These are phyloP conservation scores for Pteropus rufus DNA, from an alignment of 2,797 vertebrate genomes.

Conservation along the genomic window DNA sequence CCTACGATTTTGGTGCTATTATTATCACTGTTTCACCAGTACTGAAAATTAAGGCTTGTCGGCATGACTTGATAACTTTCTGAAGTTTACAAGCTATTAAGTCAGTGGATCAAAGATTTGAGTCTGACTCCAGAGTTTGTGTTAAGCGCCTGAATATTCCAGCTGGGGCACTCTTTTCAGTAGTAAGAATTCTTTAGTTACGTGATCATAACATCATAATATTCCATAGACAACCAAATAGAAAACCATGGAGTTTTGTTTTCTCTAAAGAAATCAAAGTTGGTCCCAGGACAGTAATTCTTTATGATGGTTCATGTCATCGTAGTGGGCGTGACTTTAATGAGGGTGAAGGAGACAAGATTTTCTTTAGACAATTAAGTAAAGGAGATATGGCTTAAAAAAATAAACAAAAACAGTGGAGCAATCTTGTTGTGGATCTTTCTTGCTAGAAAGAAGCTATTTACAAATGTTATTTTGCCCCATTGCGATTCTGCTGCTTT, in stretches of 20 bases:
- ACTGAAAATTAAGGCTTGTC: not conserved
- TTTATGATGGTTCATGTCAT: not conserved
- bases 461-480: not conserved
- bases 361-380: not conserved
- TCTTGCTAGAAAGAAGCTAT: not conserved
- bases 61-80: not conserved
- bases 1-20: not conserved
- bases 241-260: not conserved
- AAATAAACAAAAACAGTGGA: not conserved
- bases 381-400: not conserved
- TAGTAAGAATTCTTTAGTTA: not conserved
- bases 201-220: not conserved
- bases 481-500: not conserved
- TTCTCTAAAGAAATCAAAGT: not conserved
- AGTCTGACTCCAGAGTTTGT: not conserved
- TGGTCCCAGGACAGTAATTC: not conserved
- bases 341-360: not conserved
- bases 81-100: not conserved
- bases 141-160: not conserved
- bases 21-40: not conserved
- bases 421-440: not conserved
- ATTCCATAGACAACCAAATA: not conserved
- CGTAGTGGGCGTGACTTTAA: not conserved
- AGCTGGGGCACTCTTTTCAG: not conserved
- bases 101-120: not conserved